Conservation (phyloP, 2,113 vertebrate species). For the Litocranius walleri region DNA sequence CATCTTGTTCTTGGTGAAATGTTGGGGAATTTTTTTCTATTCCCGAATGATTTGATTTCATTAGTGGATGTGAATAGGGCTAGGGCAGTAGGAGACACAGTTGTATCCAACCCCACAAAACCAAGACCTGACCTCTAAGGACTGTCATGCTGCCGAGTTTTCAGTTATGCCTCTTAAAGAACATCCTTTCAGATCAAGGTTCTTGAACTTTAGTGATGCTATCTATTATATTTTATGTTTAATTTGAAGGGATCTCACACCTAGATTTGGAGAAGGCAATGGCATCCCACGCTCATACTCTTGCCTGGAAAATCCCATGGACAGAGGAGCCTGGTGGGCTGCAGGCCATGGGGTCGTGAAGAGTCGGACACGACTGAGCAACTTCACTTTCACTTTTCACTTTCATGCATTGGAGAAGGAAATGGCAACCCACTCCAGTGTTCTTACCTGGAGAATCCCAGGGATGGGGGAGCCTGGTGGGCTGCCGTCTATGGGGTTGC, state of each 20-base stretch:
- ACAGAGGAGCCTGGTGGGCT: background rate
- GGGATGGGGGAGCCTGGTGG: no score
- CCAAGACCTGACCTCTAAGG: background rate
- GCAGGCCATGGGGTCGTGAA: accelerated
- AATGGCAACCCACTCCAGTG: no score
- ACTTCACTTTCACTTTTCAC: no score
- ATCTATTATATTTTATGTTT: background rate
- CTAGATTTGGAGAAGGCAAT: background rate
- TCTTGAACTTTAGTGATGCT: background rate
- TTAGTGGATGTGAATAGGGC: background rate
- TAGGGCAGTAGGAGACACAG: background rate
- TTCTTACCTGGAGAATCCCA: no score
- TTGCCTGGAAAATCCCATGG: background rate
- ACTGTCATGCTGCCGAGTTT: background rate
- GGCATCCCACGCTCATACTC: background rate
- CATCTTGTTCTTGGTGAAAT: constrained; percentile 33
- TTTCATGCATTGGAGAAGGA: no score
- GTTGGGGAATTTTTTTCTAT: background rate
- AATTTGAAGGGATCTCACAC: background rate
- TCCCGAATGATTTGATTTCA: background rate
- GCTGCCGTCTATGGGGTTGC: no score
- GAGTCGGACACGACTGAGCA: no score
- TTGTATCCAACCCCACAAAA: background rate
- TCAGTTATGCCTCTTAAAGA: background rate
- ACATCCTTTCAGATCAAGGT: background rate